Evolutionary conservation across 2,888 invertebrate genomes (phyloP).

Genomic region (Tipula vernalis): DNA sequence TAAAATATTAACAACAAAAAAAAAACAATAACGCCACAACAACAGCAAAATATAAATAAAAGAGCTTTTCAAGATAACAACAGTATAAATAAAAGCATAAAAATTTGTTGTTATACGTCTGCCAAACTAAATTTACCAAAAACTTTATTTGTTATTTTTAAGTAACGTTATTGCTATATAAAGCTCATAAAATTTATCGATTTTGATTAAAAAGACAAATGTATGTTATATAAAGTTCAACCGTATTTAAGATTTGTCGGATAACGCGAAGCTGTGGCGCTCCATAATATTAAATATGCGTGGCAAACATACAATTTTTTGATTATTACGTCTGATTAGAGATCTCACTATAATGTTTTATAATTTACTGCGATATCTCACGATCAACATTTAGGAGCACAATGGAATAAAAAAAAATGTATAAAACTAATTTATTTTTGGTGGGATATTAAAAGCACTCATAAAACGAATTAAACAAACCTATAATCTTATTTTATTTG

Average conservation of each 20-base stretch:
- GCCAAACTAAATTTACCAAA: neutral
- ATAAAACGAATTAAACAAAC: neutral
- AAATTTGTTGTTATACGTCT: neutral
- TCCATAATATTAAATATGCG: neutral
- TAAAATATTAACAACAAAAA: neutral
- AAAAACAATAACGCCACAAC: neutral
- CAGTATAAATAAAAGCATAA: neutral
- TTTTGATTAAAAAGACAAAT: neutral
- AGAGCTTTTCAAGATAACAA: neutral
- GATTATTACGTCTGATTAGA: neutral
- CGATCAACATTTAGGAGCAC: neutral
- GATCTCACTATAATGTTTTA: neutral
- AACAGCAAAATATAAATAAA: neutral
- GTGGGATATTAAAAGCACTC: neutral
- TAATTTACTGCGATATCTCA: no score
- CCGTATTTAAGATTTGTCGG: neutral
- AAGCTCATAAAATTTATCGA: neutral
- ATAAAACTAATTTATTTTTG: neutral
- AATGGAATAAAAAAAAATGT: neutral
- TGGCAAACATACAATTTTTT: neutral
- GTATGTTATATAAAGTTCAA: neutral
- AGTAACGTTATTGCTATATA: neutral
- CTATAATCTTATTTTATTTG: neutral
- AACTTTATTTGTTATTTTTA: neutral
- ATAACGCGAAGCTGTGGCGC: neutral